Base-by-base conservation (phyloP, 2,888 invertebrate species). In the Leuctra nigra region DNA sequence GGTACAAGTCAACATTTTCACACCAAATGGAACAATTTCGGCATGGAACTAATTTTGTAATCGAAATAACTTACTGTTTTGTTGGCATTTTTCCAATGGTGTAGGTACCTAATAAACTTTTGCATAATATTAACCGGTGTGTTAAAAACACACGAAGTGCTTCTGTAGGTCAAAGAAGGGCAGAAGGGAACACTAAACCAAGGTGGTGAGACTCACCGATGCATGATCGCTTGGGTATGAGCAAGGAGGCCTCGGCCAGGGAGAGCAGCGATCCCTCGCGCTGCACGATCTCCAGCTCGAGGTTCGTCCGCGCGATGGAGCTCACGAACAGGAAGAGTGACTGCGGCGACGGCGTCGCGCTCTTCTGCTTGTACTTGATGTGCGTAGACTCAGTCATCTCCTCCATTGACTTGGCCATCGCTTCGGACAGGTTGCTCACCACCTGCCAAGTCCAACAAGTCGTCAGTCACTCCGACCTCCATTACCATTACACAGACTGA, bases 341-440 rank as follows among this genome's bases (percentile, higher is more conserved):
- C 66, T 87, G 85, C 63, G 81, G 79, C 2, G 80, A 77, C 61
- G 75, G 75, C 54, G 81, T 77, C 53, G 69, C 76, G 4, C 77
- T 78, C 75, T 85, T 84, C 65, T 84, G 84, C 68, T 85, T 84
- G 66, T 85, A 86, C 68, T 89, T 89, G 60, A 87, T 79, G 68
- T 87, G 86, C 3, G 94, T 92, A 63, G 87, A 86, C 67, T 86
- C 86, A 4, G 92, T 91, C 84, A 96, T 90, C 72, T 93, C 92
- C 68, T 93, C 92, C 91, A 95, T 94, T 23, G 91, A 87, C 68
- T 90, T 90, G 41, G 87, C 88, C 81, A 95, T 89, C 53, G 93
- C 92, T 69, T 91, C 88, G 1, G 88, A 84, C 61, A 94, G 77
- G 65, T 82, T 84, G 50, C 86, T 84, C 13, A 82, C 77, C 54